Base-by-base conservation (phyloP, 2,888 invertebrate species). In the Saturnia japonica region DNA sequence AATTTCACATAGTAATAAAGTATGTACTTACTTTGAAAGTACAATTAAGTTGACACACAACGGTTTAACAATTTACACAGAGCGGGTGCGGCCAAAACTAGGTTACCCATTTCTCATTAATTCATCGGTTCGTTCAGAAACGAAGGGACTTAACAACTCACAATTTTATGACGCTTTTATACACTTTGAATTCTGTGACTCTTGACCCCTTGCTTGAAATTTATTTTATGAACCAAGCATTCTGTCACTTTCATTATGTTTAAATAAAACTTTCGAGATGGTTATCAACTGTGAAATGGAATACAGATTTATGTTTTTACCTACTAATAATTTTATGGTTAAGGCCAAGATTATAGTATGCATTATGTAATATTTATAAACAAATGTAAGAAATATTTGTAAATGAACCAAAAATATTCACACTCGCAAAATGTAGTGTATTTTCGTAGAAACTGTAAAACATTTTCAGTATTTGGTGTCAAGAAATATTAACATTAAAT, bases 81-180 rank as follows among this genome's bases (percentile, higher is more conserved):
- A n/a, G 76, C 82, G 82, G 92, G 92, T 83, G 91, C 87, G 91
- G 86, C 84, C 80, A 79, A 85, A 91, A 91, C 87, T 92, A 85
- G 93, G 93, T 93, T 85, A 93, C 93, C 92, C 87, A 93, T 92
- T 91, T 92, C 88, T 86, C 85, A 86, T 77, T 76, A 79, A 77
- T 77, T 79, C 76, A 66, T 80, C 77, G 76, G 74, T 74, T 74
- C 72, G 72, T 74, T 73, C 75, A 76, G 79, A 79, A 79, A 84
- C 86, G 84, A 85, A 88, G 83, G 82, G 88, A 80, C 85, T 80
- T 80, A 85, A 78, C 81, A 75, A 80, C 81, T 82, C 78, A 77
- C 78, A 73, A 80, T 84, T 54, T 80, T 79, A 82, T 77, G 79
- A 83, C 78, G 77, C 78, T 80, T 85, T 78, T 86, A 87, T 76